phyloP scores from a whole-genome alignment of 1,140 invertebrate genomes.

The Drosophila oshimai region DNA sequence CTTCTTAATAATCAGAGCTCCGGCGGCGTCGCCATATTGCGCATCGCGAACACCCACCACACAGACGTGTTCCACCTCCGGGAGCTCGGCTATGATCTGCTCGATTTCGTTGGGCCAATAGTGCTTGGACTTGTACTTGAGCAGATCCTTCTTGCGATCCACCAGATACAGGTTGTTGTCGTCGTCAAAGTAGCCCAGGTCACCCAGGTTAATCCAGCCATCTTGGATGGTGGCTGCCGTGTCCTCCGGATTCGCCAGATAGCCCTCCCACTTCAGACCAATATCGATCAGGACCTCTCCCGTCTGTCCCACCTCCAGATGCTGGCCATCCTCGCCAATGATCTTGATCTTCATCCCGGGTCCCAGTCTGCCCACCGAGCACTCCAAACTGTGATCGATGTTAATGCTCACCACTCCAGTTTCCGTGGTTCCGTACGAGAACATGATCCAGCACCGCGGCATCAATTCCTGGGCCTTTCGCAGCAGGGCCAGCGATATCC shows the following conservation, averaged over 20 bases:
- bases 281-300: conserved; percentile 63
- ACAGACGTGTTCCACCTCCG: conserved; percentile 58
- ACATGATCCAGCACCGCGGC: conserved; percentile 9
- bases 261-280: conserved; percentile 52
- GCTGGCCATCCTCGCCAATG: conserved; percentile 51
- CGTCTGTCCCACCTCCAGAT: conserved; percentile 22
- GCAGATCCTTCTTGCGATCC: conserved; percentile 87
- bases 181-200: conserved; percentile 85
- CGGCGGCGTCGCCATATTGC: conserved; percentile 52
- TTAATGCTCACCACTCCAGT: conserved; percentile 34
- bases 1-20: conserved; percentile 54
- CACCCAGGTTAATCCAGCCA: conserved; percentile 87
- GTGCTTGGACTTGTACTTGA: conserved; percentile 81
- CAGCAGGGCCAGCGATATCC: conserved; percentile 24
- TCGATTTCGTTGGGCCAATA: conserved; percentile 73
- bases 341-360: conserved; percentile 70
- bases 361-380: conserved; percentile 39
- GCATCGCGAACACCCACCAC: conserved; percentile 59
- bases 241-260: conserved; percentile 41
- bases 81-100: conserved; percentile 53
- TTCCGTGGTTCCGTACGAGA: conserved; percentile 61
- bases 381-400: conserved; percentile 27
- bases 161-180: conserved; percentile 84
- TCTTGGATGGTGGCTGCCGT: conserved; percentile 48
- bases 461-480: conserved; percentile 30